A percentile compares a stretch with the other conserved stretches of the same genome.
phyloP scores from a whole-genome alignment of 2,888 invertebrate species.

The Aspidiotus rigidus region DNA sequence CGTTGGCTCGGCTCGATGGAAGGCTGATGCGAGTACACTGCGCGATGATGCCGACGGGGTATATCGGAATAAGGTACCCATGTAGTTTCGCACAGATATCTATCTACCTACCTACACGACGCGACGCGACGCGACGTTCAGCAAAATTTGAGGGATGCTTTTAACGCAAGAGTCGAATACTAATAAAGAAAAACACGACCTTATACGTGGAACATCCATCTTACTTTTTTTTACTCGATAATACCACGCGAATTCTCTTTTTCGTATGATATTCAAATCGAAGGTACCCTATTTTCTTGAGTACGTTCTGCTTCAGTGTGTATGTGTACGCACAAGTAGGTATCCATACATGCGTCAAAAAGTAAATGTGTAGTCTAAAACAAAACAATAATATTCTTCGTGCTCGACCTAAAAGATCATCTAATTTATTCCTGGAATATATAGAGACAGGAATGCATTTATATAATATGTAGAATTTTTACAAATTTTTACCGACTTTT shows the following conservation, averaged over 20 bases:
- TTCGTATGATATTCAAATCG: conserved; percentile 27
- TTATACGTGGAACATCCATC: conserved; percentile 27
- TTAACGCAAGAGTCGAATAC: conserved; percentile 31
- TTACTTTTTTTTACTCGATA: conserved; percentile 32
- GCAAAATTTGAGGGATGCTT: conserved; percentile 28
- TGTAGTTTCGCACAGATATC: conserved; percentile 3
- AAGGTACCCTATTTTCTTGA: not conserved
- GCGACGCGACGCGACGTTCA: conserved; percentile 10
- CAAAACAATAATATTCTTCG: no score
- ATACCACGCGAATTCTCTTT: conserved; percentile 27
- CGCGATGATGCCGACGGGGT: conserved; percentile 11
- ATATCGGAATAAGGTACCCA: conserved; percentile 19
- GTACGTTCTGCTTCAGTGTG: no score
- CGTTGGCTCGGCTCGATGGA: not conserved
- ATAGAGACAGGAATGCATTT: no score
- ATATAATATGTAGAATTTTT: no score
- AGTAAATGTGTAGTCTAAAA: no score
- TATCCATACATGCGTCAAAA: no score
- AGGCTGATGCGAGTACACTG: conserved; percentile 6
- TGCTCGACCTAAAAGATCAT: no score
- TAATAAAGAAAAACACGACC: conserved; percentile 31
- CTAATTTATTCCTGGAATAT: no score
- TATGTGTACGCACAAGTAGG: no score
- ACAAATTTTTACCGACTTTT: no score
- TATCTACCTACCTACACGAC: not conserved